Percentiles rank a stretch among this genome's conserved stretches.
Evolutionary conservation across 2,888 invertebrate species (phyloP).

Genomic region (Sisyra nigra): DNA sequence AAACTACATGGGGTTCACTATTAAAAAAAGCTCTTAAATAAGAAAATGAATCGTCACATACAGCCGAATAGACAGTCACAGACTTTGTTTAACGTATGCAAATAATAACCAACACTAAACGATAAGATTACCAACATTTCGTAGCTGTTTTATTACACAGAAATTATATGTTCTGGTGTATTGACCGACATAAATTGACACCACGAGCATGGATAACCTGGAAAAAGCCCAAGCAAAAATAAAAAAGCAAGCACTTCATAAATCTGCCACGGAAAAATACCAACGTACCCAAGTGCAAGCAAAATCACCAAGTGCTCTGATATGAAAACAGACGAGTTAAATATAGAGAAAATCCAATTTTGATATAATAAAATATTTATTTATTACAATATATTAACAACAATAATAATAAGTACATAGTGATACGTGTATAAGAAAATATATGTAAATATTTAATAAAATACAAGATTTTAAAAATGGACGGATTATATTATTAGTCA

Average conservation of each 20-base stretch:
- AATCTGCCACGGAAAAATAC: not conserved
- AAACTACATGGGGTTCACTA: no score
- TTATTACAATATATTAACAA: slow-evolving; percentile 1
- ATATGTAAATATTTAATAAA: not conserved
- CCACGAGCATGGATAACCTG: not conserved
- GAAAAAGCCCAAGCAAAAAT: not conserved
- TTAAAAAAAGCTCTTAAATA: no score
- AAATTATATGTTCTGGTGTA: no score
- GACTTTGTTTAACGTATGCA: no score
- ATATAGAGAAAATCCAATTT: not conserved
- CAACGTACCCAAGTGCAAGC: not conserved
- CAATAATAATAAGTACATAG: not conserved
- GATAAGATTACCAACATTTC: no score
- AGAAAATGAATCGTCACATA: no score
- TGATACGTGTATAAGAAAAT: not conserved
- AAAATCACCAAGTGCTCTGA: no score
- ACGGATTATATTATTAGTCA: no score
- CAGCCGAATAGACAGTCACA: no score
- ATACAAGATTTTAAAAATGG: no score
- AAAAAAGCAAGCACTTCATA: not conserved
- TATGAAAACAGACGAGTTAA: not conserved
- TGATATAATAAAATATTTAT: not conserved
- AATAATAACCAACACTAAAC: no score
- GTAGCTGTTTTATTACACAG: no score
- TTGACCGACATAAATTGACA: not conserved